Conservation (phyloP, 2,888 invertebrate species). For the Schizaphis graminum region DNA sequence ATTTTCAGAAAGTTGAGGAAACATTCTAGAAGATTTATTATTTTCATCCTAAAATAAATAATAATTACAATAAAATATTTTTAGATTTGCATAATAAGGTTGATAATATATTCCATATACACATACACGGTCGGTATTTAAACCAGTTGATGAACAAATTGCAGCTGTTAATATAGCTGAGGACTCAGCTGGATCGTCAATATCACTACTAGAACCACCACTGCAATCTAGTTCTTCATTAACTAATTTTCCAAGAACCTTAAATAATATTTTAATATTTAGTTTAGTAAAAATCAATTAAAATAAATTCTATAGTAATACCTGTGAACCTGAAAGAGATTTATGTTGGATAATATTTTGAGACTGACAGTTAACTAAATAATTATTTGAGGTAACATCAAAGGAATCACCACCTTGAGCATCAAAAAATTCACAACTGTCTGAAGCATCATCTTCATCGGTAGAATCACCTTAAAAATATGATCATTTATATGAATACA, state of each 20-base stretch:
- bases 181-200: slow-evolving; percentile 69
- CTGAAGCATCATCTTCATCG: slow-evolving; percentile 72
- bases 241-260: slow-evolving; percentile 66
- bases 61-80: background rate
- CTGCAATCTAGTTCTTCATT: slow-evolving; percentile 67
- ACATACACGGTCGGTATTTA: slow-evolving; percentile 63
- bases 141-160: slow-evolving; percentile 66
- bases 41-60: slow-evolving; percentile 56
- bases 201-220: slow-evolving; percentile 70
- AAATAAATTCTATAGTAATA: slow-evolving; percentile 18
- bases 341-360: slow-evolving; percentile 57
- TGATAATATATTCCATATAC: background rate
- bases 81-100: background rate
- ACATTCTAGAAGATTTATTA: slow-evolving; percentile 51
- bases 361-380: slow-evolving; percentile 55
- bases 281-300: background rate
- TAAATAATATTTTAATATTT: background rate
- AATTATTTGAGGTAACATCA: slow-evolving; percentile 63
- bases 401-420: slow-evolving; percentile 70
- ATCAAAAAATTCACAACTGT: slow-evolving; percentile 78
- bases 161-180: slow-evolving; percentile 68
- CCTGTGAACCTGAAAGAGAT: slow-evolving; percentile 65
- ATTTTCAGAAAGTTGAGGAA: slow-evolving; percentile 66
- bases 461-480: slow-evolving; percentile 58
- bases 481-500: background rate